phyloP scores from a whole-genome alignment of 1,140 invertebrate species.

The Platorchestia sp. region DNA sequence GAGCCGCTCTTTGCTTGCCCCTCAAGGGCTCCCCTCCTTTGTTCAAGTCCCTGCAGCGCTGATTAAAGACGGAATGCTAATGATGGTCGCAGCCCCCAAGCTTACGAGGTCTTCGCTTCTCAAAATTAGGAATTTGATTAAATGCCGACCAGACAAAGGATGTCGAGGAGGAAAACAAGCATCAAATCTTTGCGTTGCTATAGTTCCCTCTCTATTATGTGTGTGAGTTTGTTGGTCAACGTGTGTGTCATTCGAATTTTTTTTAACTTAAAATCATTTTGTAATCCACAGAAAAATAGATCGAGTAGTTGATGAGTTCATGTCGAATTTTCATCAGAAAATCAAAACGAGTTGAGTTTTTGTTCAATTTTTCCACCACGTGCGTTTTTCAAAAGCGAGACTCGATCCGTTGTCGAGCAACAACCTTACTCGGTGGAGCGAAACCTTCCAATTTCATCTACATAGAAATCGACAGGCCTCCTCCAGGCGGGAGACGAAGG shows the following conservation, averaged over 20 bases:
- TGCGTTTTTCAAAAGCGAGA: neutral
- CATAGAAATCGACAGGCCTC: neutral
- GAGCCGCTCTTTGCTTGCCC: neutral
- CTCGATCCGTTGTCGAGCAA: neutral
- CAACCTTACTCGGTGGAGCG: neutral
- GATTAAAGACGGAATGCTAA: constrained; percentile 55
- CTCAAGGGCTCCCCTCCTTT: neutral
- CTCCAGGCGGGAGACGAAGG: neutral
- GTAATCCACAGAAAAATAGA: too few species aligned
- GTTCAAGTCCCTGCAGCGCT: constrained; percentile 14
- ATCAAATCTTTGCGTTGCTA: neutral
- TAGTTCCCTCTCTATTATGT: neutral
- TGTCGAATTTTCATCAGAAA: too few species aligned
- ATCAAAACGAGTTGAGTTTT: neutral
- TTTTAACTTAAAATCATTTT: too few species aligned
- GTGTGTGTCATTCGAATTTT: neutral
- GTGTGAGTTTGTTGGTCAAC: neutral
- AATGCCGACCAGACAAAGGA: constrained; percentile 8
- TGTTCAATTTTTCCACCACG: neutral
- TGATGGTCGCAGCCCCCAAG: constrained; percentile 38
- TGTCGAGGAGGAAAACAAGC: neutral
- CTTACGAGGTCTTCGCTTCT: constrained; percentile 27
- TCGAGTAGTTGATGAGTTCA: too few species aligned
- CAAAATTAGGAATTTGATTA: constrained; percentile 44
- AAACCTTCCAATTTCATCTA: neutral